Base-by-base conservation (phyloP, 2,888 invertebrate genomes). In the Phymatocera aterrima region DNA sequence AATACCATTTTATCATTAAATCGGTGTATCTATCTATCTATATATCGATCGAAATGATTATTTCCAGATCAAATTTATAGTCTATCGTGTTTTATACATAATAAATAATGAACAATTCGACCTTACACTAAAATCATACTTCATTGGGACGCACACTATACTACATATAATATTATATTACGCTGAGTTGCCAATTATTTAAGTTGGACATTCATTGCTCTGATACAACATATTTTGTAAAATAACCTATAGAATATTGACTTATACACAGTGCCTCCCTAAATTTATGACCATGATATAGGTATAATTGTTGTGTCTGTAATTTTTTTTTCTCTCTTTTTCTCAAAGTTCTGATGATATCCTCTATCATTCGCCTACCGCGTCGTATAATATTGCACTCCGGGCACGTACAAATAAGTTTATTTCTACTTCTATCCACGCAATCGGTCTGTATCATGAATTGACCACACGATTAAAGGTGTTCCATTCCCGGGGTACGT, bases 31-130 rank as follows among this genome's bases (percentile, higher is more conserved):
- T 40, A 18, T 51, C n/a, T n/a, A n/a, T 51, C n/a, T 37, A 10
- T 34, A 8, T 37, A 34, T 40, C 37, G 37, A 64, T 64, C 37
- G 57, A n/a, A n/a, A n/a, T n/a, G n/a, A n/a, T n/a, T n/a, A n/a
- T n/a, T n/a, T n/a, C n/a, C n/a, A n/a, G n/a, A 57, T 28, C 57
- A 15, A 28, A n/a, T n/a, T n/a, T n/a, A n/a, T n/a, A n/a, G n/a
- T 60, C 60, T 28, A 15, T 18, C 37, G n/a, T 18, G 24, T 51
- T 72, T 72, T 72, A 51, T 72, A 72, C 72, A 72, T 34, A 51
- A 51, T 51, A 68, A 68, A 68, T 68, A 72, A 72, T 72, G 51
- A 51, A 72, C 15, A 72, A 72, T 72, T 18, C 12, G 8, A 72
- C 34, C 18, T 72, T 48, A 72, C 48, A 37, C 1, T n/a, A 64